Evolutionary conservation across 1,140 invertebrate genomes (phyloP).

Genomic region (Temnothorax curvispinosus): DNA sequence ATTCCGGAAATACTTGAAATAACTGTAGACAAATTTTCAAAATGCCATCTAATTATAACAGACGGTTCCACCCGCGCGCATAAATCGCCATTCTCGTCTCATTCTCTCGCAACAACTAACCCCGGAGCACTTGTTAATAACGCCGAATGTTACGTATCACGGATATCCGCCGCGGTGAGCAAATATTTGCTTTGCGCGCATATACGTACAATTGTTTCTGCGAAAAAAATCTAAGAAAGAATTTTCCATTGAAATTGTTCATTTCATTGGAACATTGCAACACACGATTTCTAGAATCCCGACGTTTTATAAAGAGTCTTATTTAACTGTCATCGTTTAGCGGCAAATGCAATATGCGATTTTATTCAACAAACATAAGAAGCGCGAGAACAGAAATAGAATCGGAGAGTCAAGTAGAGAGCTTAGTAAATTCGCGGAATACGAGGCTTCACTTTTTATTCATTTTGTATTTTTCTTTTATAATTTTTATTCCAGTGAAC

Average conservation of each 20-base stretch:
- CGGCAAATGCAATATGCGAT: not conserved
- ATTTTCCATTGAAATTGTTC: not conserved
- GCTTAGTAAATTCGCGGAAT: constrained; percentile 9
- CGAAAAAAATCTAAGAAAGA: not conserved
- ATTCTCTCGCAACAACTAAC: constrained; percentile 20
- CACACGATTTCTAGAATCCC: not conserved
- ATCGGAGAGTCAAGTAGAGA: not conserved
- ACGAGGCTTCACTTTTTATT: not conserved
- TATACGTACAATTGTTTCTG: not conserved
- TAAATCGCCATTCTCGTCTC: not conserved
- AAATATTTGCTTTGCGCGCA: constrained; percentile 23
- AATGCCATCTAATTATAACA: constrained; percentile 33
- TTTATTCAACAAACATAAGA: not conserved
- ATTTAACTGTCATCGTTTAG: not conserved
- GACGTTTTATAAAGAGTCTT: not conserved
- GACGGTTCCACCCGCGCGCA: not conserved
- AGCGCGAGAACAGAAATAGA: not conserved
- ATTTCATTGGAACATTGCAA: not conserved
- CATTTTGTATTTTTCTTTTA: not conserved
- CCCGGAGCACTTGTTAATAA: constrained; percentile 17
- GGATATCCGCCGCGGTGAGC: not conserved
- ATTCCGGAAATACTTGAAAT: constrained; percentile 2
- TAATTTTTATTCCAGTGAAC: too few relatives aligned
- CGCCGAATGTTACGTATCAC: constrained; percentile 22
- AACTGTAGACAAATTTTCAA: not conserved